Evolutionary conservation across 2,113 vertebrate species (phyloP).

Genomic region (Anhinga rufa): DNA sequence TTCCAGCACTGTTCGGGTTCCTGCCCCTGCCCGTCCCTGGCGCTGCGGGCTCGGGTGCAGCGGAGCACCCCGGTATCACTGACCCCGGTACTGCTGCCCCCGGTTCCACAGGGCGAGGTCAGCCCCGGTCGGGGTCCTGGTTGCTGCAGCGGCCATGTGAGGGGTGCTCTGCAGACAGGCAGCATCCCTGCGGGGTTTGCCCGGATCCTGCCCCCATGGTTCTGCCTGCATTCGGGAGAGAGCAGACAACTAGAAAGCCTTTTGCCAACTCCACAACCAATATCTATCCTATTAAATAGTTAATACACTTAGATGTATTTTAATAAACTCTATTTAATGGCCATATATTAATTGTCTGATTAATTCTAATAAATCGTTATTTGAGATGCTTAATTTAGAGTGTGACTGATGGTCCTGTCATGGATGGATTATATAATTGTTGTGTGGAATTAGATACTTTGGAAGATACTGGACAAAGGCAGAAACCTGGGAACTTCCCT

Average conservation of each 20-base stretch:
- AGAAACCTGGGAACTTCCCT: neutral
- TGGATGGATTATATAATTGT: slow-evolving; percentile 41
- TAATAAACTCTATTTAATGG: slow-evolving; percentile 53
- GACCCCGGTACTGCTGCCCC: too few relatives aligned
- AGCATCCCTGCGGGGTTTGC: accelerated
- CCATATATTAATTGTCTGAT: slow-evolving; percentile 56
- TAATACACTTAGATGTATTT: slow-evolving; percentile 28
- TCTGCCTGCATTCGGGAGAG: accelerated
- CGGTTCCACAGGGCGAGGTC: accelerated
- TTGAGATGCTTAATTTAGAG: slow-evolving; percentile 63
- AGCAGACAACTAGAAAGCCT: neutral
- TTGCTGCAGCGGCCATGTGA: accelerated
- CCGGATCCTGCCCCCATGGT: accelerated
- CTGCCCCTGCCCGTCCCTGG: neutral
- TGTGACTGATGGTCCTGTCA: slow-evolving; percentile 51
- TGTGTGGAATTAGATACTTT: slow-evolving; percentile 22
- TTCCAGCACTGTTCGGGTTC: neutral
- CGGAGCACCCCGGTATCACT: neutral
- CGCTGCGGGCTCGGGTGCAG: accelerated
- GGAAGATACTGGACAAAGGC: slow-evolving; percentile 37
- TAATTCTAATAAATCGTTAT: slow-evolving; percentile 59
- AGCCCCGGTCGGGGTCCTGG: neutral
- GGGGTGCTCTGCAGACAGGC: neutral
- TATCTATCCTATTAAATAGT: neutral
- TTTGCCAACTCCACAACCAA: neutral